Base-by-base conservation (phyloP, 2,888 invertebrate genomes). In the Lissocephala sabroskyi region DNA sequence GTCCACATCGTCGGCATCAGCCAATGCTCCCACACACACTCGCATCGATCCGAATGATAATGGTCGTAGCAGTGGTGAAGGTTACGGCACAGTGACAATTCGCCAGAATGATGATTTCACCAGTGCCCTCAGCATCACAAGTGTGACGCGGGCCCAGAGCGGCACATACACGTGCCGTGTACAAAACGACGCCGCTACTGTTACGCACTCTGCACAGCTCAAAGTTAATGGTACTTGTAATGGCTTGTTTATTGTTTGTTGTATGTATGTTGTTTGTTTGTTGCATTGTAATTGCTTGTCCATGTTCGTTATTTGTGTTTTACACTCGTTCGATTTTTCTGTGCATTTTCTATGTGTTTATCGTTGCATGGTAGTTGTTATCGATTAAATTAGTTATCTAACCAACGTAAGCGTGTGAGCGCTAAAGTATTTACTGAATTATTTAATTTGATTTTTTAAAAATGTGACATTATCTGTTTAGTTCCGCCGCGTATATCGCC, bases 401-500 rank as follows among this genome's bases (percentile, higher is more conserved):
- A n/a, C n/a, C n/a, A n/a, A n/a, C n/a, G n/a, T n/a, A n/a, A n/a
- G n/a, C n/a, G n/a, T n/a, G n/a, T n/a, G n/a, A n/a, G n/a, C n/a
- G n/a, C n/a, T n/a, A n/a, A n/a, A n/a, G n/a, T n/a, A n/a, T n/a
- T n/a, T n/a, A n/a, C n/a, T n/a, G n/a, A n/a, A n/a, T n/a, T n/a
- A n/a, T n/a, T n/a, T n/a, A n/a, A n/a, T n/a, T n/a, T n/a, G 23
- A 23, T 5, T 23, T 7, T 23, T 23, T 23, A n/a, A n/a, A n/a
- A n/a, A n/a, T n/a, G n/a, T n/a, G n/a, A n/a, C n/a, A n/a, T 44
- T 33, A 46, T 54, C 43, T 53, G 47, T 59, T 60, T 65, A 94
- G 93, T 93, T 86, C 85, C 90, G 77, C 93, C 93, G 82, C 91
- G 90, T 84, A 92, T 94, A 85, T 91, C 89, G 82, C 92, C 93